These are phyloP conservation scores for Agrotis ipsilon DNA, from an alignment of 2,888 invertebrate species.

Conservation along the genomic window DNA sequence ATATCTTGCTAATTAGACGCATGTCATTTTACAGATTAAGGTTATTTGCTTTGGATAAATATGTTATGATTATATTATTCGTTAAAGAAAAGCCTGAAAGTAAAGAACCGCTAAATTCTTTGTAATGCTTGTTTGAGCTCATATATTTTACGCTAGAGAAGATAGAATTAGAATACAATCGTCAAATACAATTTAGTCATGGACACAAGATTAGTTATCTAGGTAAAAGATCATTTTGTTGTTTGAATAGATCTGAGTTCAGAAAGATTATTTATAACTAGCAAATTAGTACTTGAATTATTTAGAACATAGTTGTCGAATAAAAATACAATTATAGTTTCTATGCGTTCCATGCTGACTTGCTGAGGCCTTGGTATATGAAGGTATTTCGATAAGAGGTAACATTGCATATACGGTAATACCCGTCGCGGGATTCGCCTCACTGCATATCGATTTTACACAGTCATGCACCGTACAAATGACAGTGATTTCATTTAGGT, in stretches of 20 bases:
- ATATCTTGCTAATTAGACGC: constrained; percentile 8
- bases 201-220: constrained; percentile 6
- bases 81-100: neutral
- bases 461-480: constrained; percentile 38
- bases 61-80: constrained; percentile 2
- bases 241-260: neutral
- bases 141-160: constrained; percentile 12
- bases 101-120: neutral
- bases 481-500: constrained; percentile 14
- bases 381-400: constrained; percentile 43
- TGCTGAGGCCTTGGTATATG: constrained; percentile 43
- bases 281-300: neutral
- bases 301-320: neutral
- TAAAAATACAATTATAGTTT: neutral
- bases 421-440: constrained; percentile 38
- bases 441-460: constrained; percentile 45
- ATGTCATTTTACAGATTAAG: neutral
- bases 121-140: neutral
- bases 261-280: neutral
- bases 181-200: neutral
- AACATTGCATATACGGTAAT: constrained; percentile 28
- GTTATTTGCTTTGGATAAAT: constrained; percentile 8
- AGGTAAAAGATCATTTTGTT: neutral
- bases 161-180: neutral
- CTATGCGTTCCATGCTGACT: no score